Percentiles rank a stretch among this genome's conserved stretches.
Conservation (phyloP, 2,888 invertebrate species). For the Euplagia quadripunctaria region DNA sequence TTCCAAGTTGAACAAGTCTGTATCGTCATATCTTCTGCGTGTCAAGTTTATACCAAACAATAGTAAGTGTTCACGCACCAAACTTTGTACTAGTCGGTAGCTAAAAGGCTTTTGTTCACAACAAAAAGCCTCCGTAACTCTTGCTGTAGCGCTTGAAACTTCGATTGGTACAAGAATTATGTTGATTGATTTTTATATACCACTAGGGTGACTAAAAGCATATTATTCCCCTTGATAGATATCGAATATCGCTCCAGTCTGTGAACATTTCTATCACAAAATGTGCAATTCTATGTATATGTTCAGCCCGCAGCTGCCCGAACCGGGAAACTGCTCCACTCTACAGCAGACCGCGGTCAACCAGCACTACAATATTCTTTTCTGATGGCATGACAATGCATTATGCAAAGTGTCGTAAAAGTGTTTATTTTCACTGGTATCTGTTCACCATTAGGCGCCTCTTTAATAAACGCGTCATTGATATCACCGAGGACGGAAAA, state of each 20-base stretch:
- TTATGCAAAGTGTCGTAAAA: too few species aligned
- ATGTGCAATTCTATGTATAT: too few species aligned
- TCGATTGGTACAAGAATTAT: constrained; percentile 50
- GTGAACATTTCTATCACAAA: too few species aligned
- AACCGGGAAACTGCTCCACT: too few species aligned
- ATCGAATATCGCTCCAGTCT: not conserved
- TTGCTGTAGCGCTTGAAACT: constrained; percentile 68
- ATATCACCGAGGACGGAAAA: too few species aligned
- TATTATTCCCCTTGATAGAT: not conserved
- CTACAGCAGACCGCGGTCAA: too few species aligned
- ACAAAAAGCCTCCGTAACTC: constrained; percentile 75
- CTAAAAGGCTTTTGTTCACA: constrained; percentile 74
- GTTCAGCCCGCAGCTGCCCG: too few species aligned
- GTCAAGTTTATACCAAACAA: constrained; percentile 55
- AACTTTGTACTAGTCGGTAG: constrained; percentile 61
- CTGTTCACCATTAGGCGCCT: too few species aligned
- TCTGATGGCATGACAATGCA: too few species aligned
- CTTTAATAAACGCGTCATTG: too few species aligned
- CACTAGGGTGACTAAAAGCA: not conserved
- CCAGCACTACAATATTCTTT: too few species aligned
- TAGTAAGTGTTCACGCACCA: constrained; percentile 65
- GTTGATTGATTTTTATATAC: not conserved
- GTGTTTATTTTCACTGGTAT: too few species aligned
- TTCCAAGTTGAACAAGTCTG: constrained; percentile 37
- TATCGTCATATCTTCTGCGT: constrained; percentile 44